Evolutionary conservation across 1,140 invertebrate species (phyloP).

Genomic region (Asobara japonica): DNA sequence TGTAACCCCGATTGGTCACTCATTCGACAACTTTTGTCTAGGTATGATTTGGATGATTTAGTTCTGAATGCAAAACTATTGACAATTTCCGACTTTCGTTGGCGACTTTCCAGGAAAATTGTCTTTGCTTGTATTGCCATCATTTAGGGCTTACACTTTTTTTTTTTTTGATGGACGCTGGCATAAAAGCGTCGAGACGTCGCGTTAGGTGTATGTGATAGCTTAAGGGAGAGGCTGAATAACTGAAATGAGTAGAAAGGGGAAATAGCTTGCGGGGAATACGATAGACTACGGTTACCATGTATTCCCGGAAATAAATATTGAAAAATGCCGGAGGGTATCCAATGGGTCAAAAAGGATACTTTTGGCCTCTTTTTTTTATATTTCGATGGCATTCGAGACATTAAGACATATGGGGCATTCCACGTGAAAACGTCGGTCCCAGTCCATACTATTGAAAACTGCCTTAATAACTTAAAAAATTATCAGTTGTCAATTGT

Average conservation of each 20-base stretch:
- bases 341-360: background rate
- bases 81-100: no score
- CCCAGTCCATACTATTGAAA: no score
- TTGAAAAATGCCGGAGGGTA: background rate
- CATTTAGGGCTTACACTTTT: no score
- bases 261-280: background rate
- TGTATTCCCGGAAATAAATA: constrained; percentile 22
- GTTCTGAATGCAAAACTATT: no score
- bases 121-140: background rate
- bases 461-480: no score
- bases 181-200: background rate
- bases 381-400: background rate
- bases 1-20: no score
- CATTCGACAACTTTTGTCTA: no score
- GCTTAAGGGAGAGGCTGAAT: background rate
- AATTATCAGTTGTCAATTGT: no score
- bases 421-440: background rate
- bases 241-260: background rate
- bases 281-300: constrained; percentile 10
- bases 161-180: no score
- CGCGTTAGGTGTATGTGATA: background rate
- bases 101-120: background rate
- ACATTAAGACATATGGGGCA: background rate
- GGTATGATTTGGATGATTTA: no score
- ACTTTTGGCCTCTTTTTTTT: background rate